phyloP scores from a whole-genome alignment of 2,888 invertebrate species.

The Pedicia rivosa region DNA sequence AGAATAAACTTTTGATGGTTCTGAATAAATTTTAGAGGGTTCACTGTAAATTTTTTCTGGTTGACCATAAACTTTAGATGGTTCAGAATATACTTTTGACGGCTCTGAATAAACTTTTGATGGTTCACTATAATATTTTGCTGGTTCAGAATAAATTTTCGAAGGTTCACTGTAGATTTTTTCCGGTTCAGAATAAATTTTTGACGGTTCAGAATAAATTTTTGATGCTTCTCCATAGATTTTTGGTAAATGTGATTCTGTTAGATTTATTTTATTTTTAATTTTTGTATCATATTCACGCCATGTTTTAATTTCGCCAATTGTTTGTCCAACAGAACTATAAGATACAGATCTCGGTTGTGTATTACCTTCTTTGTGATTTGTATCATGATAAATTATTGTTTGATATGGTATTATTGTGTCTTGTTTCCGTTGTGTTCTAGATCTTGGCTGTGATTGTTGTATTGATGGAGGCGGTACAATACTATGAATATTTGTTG shows the following conservation, averaged over 20 bases:
- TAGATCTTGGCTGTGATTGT: conserved; percentile 32
- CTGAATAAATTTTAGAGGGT: conserved; percentile 36
- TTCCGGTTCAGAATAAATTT: conserved; percentile 37
- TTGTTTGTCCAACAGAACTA: conserved; percentile 33
- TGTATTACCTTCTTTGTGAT: conserved; percentile 20
- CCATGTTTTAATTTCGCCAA: conserved; percentile 22
- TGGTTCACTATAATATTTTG: conserved; percentile 34
- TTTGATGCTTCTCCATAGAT: conserved; percentile 30
- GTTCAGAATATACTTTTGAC: conserved; percentile 39
- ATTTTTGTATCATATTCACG: conserved; percentile 6
- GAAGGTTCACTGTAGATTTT: conserved; percentile 36
- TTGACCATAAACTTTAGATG: conserved; percentile 37
- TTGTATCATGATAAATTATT: conserved; percentile 33
- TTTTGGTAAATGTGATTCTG: conserved; percentile 11
- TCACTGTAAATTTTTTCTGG: conserved; percentile 35
- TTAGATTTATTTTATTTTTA: conserved; percentile 7
- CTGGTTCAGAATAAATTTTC: conserved; percentile 34
- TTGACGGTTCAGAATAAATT: conserved; percentile 35
- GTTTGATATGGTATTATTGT: conserved; percentile 34
- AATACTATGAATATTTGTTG: conserved; percentile 25
- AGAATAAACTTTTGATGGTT: conserved; percentile 42
- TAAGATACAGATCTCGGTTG: conserved; percentile 37
- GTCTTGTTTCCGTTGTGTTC: conserved; percentile 21
- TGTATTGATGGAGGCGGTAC: conserved; percentile 33
- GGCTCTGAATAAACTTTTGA: conserved; percentile 41